phyloP scores from a whole-genome alignment of 1,140 invertebrate genomes.

The Camponotus floridanus region DNA sequence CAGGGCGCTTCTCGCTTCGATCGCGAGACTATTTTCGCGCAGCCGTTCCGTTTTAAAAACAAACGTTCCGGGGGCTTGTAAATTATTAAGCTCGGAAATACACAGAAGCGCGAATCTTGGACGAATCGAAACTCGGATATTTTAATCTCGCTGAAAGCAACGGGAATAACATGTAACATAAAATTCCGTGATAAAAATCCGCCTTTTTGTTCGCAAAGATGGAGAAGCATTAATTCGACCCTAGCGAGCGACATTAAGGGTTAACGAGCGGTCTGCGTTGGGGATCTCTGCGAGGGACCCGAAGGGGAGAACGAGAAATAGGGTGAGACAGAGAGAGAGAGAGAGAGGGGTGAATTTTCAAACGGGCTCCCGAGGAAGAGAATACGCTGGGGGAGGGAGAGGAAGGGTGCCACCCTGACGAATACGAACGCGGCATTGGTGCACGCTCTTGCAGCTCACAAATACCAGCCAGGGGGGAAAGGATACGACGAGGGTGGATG shows the following conservation, averaged over 20 bases:
- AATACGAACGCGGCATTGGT: constrained; percentile 51
- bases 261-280: constrained; percentile 26
- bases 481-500: constrained; percentile 39
- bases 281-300: background rate
- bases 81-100: background rate
- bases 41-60: background rate
- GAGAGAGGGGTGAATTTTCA: constrained; percentile 59
- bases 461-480: constrained; percentile 47
- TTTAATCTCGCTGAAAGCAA: background rate
- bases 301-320: constrained; percentile 10
- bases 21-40: background rate
- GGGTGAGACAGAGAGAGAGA: background rate
- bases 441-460: constrained; percentile 73
- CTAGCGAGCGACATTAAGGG: constrained; percentile 33
- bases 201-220: constrained; percentile 38
- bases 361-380: constrained; percentile 49
- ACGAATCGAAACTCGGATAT: background rate
- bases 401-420: constrained; percentile 46
- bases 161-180: background rate
- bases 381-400: background rate
- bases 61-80: background rate
- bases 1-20: background rate
- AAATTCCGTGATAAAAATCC: constrained; percentile 13
- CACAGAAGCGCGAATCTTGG: no score
- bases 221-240: constrained; percentile 28